Evolutionary conservation across 2,113 vertebrate genomes (phyloP).

Genomic region (Vimba vimba): DNA sequence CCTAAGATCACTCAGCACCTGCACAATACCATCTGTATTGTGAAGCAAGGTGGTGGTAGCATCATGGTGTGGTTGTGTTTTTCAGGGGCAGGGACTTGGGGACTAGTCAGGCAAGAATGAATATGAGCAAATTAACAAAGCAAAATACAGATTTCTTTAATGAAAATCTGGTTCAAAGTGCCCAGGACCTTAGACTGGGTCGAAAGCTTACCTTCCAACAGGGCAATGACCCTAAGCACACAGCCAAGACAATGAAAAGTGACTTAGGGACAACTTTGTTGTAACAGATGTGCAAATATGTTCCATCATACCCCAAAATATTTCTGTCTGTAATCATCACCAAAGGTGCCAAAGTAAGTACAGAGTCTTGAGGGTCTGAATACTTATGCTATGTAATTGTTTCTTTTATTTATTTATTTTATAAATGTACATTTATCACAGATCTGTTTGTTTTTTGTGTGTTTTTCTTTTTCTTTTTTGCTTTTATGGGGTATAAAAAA

Average conservation of each 20-base stretch:
- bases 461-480: too few species aligned
- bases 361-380: neutral
- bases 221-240: neutral
- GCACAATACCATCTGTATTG: neutral
- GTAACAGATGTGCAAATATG: neutral
- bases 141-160: neutral
- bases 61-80: neutral
- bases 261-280: neutral
- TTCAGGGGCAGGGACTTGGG: neutral
- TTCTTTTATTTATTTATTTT: neutral
- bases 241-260: too few species aligned
- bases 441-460: too few species aligned
- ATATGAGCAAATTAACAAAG: neutral
- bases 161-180: neutral
- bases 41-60: neutral
- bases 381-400: neutral
- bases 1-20: neutral
- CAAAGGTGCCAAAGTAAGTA: neutral
- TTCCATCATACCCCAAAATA: neutral
- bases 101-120: neutral
- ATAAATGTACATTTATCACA: too few species aligned
- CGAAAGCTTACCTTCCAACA: neutral
- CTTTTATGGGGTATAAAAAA: too few species aligned
- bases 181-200: neutral
- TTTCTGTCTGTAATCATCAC: neutral